Evolutionary conservation across 1,140 invertebrate genomes (phyloP), one percentile per base, ranked within the genome.

Genomic region (Hycleus cichorii): DNA sequence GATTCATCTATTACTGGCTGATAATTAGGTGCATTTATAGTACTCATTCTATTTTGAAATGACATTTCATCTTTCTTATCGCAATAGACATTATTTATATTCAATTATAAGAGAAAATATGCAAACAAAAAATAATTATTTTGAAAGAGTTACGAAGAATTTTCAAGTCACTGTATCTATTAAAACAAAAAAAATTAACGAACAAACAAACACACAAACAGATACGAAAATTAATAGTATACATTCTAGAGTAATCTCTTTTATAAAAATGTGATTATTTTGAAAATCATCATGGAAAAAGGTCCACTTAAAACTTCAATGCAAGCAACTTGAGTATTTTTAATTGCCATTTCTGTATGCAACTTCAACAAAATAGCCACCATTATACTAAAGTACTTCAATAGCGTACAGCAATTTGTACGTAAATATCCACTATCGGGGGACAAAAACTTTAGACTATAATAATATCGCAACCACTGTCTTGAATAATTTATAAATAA

Each of bases 1-100:
- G 45, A 53, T 53, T 53, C 51, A 53, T 53, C 51, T 42, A 53
- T 38, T 53, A 53, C 40, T 53, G 40, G 51, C 46, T 45, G 11
- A 32, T 45, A 53, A 53, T 53, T 53, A 53, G 45, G 43, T 45
- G 39, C 51, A 53, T 12, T 12, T 12, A 12, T 42, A 44, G 45
- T 42, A 53, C 46, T 42, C 51, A 38, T 53, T 46, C 51, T 46
- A 53, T 42, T 53, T 53, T 53, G 42, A 45, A 53, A 42, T 26
- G 49, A 43, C 49, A 52, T 43, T 53, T 42, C 42, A 45, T 45
- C 45, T 53, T 53, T 32, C 44, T 53, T 53, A 53, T 53, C 32
- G 32, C 3, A 45, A 46, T 39, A 45, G 43, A 42, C 25, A 45
- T 44, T 53, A 53, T 53, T 53, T 53, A 43, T 18, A 53, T 53